Conservation (phyloP, 2,888 invertebrate genomes). For the Acrobasis suavella region DNA sequence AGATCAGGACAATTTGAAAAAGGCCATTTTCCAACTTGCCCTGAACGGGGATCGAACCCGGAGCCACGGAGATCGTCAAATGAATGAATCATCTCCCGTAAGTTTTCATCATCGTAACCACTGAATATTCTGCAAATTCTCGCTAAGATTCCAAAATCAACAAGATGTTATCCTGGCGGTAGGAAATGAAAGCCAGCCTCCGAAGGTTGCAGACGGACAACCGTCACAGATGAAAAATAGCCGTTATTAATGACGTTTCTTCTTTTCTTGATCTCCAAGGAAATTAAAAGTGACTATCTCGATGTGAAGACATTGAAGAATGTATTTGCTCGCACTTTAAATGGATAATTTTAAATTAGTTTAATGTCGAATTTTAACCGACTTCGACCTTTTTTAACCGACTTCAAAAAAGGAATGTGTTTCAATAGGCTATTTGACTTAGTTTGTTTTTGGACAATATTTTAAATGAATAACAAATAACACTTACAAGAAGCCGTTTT, state of each 20-base stretch:
- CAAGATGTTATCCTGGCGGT: slow-evolving; percentile 10
- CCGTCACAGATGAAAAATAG: slow-evolving; percentile 16
- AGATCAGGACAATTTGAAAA: no score
- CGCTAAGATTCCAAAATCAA: slow-evolving; percentile 1
- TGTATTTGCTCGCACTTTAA: not conserved
- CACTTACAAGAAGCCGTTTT: no score
- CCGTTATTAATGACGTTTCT: slow-evolving; percentile 12
- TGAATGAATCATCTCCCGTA: no score
- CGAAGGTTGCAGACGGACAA: not conserved
- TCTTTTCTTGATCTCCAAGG: slow-evolving; percentile 13
- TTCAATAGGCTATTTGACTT: no score
- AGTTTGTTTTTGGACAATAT: no score
- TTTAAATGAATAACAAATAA: no score
- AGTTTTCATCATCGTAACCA: not conserved
- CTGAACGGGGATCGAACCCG: no score
- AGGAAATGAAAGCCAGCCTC: slow-evolving; percentile 9
- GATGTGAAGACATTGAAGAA: not conserved
- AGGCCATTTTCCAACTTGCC: no score
- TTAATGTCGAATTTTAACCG: no score
- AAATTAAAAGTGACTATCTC: slow-evolving; percentile 6
- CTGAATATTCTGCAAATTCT: not conserved
- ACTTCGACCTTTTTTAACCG: no score
- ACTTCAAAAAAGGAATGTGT: no score
- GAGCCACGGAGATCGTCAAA: no score
- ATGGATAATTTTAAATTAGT: not conserved